Conservation (phyloP, 1,140 invertebrate species). For the Colletes latitarsis region DNA sequence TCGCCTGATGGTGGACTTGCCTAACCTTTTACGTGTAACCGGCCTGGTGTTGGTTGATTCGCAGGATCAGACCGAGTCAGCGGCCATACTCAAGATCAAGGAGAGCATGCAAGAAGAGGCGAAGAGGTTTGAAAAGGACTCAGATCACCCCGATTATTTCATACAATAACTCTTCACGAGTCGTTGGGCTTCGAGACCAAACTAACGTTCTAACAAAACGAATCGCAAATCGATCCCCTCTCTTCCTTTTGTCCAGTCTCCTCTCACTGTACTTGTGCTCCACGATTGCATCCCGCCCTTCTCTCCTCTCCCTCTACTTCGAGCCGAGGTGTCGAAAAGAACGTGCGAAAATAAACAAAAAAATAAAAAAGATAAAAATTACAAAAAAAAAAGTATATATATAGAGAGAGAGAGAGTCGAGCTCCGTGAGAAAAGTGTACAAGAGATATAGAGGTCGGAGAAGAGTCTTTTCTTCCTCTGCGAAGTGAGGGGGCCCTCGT, state of each 20-base stretch:
- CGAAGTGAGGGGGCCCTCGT: slow-evolving; percentile 9
- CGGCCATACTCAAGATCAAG: slow-evolving; percentile 99
- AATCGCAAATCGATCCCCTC: slow-evolving; percentile 41
- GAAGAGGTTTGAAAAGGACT: slow-evolving; percentile 99
- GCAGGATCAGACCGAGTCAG: slow-evolving; percentile 98
- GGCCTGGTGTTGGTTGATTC: slow-evolving; percentile 84
- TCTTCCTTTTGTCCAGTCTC: slow-evolving; percentile 25
- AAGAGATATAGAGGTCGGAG: background rate
- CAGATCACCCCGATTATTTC: slow-evolving; percentile 97
- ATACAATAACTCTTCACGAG: slow-evolving; percentile 89
- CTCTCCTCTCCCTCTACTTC: background rate
- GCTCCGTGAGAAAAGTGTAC: background rate
- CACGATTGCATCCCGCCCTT: slow-evolving; percentile 29
- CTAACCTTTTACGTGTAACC: slow-evolving; percentile 80
- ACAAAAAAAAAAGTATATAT: background rate
- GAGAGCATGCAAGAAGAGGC: slow-evolving; percentile 99
- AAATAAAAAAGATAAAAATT: background rate
- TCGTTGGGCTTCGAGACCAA: slow-evolving; percentile 74
- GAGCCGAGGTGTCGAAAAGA: background rate
- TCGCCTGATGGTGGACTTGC: slow-evolving; percentile 79
- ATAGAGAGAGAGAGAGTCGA: background rate
- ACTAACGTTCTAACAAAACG: slow-evolving; percentile 69
- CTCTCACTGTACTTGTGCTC: slow-evolving; percentile 1
- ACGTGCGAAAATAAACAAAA: background rate
- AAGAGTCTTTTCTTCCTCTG: slow-evolving; percentile 4